These are phyloP conservation scores for Argyresthia goedartella DNA, from an alignment of 2,888 invertebrate species.

Conservation along the genomic window DNA sequence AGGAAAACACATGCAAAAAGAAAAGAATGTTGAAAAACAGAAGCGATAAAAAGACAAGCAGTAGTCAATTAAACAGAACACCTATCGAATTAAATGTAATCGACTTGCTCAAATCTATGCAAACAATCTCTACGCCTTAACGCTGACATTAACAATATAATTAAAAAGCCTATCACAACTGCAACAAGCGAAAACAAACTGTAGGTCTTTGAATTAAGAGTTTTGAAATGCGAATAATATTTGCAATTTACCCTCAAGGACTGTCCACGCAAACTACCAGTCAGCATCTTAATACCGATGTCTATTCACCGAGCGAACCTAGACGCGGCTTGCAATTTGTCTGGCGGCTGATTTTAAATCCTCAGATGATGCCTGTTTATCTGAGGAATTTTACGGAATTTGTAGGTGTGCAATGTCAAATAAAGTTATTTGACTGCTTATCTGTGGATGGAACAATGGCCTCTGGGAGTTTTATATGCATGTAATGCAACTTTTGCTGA, in stretches of 20 bases:
- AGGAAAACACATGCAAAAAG: background rate
- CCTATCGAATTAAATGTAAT: slow-evolving; percentile 24
- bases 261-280: slow-evolving; percentile 42
- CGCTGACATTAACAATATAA: slow-evolving; percentile 65
- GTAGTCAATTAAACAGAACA: slow-evolving; percentile 14
- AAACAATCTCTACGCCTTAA: slow-evolving; percentile 68
- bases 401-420: too few relatives aligned
- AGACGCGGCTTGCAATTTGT: too few relatives aligned
- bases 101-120: slow-evolving; percentile 56
- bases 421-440: too few relatives aligned
- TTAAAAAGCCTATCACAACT: slow-evolving; percentile 59
- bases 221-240: background rate
- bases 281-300: slow-evolving; percentile 48
- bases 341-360: too few relatives aligned
- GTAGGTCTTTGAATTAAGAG: slow-evolving; percentile 10
- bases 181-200: slow-evolving; percentile 18
- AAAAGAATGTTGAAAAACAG: background rate
- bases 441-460: too few relatives aligned
- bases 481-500: too few relatives aligned
- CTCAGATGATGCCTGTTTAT: too few relatives aligned
- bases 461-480: too few relatives aligned
- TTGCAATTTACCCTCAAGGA: slow-evolving; percentile 22
- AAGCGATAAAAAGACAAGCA: background rate
- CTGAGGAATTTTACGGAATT: too few relatives aligned
- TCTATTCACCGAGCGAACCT: too few relatives aligned